Evolutionary conservation across 2,888 invertebrate species (phyloP).

Genomic region (Norana najaformis): DNA sequence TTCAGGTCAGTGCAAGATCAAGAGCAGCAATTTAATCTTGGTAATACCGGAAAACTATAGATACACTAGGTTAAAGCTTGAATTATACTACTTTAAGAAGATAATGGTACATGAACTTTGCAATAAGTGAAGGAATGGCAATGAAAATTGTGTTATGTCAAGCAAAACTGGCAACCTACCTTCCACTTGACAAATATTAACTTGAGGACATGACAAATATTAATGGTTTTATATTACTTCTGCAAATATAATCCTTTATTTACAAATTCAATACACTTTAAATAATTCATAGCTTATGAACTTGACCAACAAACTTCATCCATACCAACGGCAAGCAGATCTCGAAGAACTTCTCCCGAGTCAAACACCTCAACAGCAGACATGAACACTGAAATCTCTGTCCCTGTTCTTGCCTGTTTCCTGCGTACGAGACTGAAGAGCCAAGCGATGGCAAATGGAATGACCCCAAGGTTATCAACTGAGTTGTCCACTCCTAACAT

Average conservation of each 20-base stretch:
- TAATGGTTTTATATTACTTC: neutral
- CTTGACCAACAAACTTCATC: neutral
- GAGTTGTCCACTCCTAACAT: constrained; percentile 65
- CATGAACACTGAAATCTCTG: constrained; percentile 84
- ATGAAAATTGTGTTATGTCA: neutral
- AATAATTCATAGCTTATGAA: neutral
- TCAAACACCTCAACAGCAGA: constrained; percentile 91
- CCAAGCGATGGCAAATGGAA: constrained; percentile 94
- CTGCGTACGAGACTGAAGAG: constrained; percentile 89
- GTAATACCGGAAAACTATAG: neutral
- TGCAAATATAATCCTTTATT: neutral
- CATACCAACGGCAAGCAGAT: constrained; percentile 77
- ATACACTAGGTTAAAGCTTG: neutral
- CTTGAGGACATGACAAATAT: neutral
- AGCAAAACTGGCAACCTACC: neutral
- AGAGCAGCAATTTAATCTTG: neutral
- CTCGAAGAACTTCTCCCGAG: constrained; percentile 83
- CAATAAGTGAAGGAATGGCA: neutral
- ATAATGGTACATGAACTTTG: neutral
- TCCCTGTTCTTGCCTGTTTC: constrained; percentile 86
- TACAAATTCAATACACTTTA: neutral
- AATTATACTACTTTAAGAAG: no score
- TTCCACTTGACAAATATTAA: neutral
- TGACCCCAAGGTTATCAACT: constrained; percentile 78
- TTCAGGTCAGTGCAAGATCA: neutral